Percentiles rank a stretch among this genome's conserved stretches.
These are phyloP conservation scores for Acanthiza pusilla DNA, from an alignment of 2,797 vertebrate species.

Conservation along the genomic window DNA sequence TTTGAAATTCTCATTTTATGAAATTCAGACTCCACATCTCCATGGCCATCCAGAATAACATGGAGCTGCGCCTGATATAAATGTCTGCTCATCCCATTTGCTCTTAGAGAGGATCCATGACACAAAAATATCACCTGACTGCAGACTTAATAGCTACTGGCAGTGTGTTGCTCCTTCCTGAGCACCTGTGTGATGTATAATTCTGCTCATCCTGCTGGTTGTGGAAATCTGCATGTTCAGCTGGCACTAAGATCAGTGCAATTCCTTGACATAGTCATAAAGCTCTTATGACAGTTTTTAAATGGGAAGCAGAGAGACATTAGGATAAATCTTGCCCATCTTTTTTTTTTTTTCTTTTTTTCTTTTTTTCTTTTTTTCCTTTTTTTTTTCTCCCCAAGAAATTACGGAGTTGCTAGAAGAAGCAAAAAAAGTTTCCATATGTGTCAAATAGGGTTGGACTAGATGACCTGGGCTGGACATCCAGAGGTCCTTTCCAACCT, in stretches of 20 bases:
- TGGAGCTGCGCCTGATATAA: background rate
- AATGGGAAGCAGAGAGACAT: background rate
- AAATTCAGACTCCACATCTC: background rate
- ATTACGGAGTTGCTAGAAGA: background rate
- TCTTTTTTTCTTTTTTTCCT: background rate
- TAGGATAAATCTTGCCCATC: background rate
- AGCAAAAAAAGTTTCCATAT: background rate
- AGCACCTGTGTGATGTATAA: background rate
- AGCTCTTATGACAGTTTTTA: background rate
- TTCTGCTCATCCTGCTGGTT: background rate
- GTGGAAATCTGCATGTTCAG: background rate
- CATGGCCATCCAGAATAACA: background rate
- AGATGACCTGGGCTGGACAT: background rate
- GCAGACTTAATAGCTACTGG: background rate
- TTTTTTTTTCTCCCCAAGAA: background rate
- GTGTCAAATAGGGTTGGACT: background rate
- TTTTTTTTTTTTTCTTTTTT: background rate
- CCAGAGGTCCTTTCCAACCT: background rate
- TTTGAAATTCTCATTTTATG: slow-evolving; percentile 4
- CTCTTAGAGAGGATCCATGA: background rate
- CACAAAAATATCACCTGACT: background rate
- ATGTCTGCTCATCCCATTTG: background rate
- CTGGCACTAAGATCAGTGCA: background rate
- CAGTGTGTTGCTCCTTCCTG: background rate
- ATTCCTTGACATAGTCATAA: background rate